phyloP scores from a whole-genome alignment of 1,140 invertebrate species.

The Cephus cinctus region DNA sequence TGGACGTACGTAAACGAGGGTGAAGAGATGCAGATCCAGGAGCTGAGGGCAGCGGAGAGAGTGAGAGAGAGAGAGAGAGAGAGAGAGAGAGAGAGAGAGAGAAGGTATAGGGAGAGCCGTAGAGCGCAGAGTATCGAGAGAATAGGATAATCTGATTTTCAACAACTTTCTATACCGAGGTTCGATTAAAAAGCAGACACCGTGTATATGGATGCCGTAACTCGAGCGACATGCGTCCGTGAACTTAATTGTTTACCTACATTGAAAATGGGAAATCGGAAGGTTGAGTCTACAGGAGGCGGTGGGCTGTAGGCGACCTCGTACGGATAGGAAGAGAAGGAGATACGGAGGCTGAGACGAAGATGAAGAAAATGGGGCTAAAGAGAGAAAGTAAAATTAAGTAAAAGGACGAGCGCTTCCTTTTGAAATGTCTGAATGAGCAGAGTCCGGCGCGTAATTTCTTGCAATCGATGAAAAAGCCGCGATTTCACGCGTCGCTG shows the following conservation, averaged over 20 bases:
- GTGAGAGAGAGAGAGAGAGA: background rate
- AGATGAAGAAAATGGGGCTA: no score
- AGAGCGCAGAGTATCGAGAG: slow-evolving; percentile 16
- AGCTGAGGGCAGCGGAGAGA: slow-evolving; percentile 5
- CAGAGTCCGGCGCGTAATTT: no score
- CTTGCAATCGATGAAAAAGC: background rate
- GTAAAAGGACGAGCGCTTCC: background rate
- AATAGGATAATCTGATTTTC: slow-evolving; percentile 51
- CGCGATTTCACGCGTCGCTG: slow-evolving; percentile 1
- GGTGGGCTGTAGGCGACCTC: no score
- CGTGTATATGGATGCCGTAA: background rate
- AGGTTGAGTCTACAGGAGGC: no score
- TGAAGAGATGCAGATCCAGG: background rate
- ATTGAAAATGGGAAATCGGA: slow-evolving; percentile 4
- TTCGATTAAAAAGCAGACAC: slow-evolving; percentile 50
- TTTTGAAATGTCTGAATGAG: no score
- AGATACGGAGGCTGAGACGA: no score
- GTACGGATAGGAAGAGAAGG: no score
- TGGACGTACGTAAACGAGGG: background rate
- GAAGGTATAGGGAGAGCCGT: background rate
- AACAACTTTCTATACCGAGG: slow-evolving; percentile 53
- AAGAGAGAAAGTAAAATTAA: background rate
- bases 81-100: slow-evolving; percentile 8
- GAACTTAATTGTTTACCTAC: slow-evolving; percentile 17
- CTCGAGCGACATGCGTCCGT: background rate